Evolutionary conservation across 2,113 vertebrate genomes (phyloP), one percentile per base, ranked within the genome.

Genomic region (Spheniscus mendiculus): DNA sequence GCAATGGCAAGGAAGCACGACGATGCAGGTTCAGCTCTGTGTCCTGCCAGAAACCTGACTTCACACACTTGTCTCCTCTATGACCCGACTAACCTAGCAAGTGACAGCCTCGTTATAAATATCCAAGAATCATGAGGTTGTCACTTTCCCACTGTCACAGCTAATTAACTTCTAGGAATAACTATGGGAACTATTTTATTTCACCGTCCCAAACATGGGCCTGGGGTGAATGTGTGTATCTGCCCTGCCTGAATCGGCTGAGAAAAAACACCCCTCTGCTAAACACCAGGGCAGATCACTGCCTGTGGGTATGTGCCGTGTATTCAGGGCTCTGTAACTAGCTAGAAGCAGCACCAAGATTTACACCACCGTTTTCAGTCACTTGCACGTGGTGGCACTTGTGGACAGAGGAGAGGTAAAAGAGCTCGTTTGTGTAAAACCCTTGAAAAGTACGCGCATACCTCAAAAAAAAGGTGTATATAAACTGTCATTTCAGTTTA

Each of bases 131-230:
- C 97, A 96, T 61, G 93, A 89, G 93, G 90, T 45, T 97, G 97
- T 97, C 95, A 89, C 95, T 98, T 98, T 98, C 96, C 95, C 94
- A 97, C 74, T 97, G 97, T 98, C 97, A 98, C 88, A 98, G 95
- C 63, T 97, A 97, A 97, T 98, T 98, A 98, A 98, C 97, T 96
- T 97, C 91, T 90, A 93, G 87, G 94, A 97, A 97, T 95, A 98
- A 95, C 87, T 87, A 97, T 97, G 96, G 96, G 98, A 98, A 97
- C 87, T 65, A 90, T 95, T 92, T 93, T 93, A 95, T 94, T 87
- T 93, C 5, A 2, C 70, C 91, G 89, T 95, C 85, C 58, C 82
- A 95, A 97, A 88, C 92, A 45, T 4, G 82, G 83, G 67, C 47
- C 84, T 83, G 77, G 32, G 82, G 56, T 78, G 90, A 93, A 76